A percentile compares a stretch with the other conserved stretches of the same genome.
Conservation (phyloP, 2,113 vertebrate species). For the Zapus hudsonius region DNA sequence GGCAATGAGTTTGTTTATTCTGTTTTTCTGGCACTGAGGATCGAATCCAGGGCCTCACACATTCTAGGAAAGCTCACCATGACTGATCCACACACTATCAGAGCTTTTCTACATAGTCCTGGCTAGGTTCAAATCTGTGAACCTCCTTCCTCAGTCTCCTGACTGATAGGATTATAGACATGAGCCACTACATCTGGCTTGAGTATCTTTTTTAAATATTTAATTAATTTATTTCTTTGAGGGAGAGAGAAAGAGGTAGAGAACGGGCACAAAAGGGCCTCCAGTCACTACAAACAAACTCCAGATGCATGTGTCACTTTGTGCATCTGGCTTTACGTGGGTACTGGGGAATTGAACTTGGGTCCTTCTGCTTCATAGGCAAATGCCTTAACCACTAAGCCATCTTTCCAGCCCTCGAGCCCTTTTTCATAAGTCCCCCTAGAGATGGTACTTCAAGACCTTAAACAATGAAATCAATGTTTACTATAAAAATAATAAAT, state of each 20-base stretch:
- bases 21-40: neutral
- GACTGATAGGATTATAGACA: neutral
- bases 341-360: too few species aligned
- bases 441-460: neutral
- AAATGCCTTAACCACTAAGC: too few species aligned
- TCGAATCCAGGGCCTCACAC: neutral
- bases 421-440: neutral
- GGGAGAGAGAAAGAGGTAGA: too few species aligned
- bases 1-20: neutral
- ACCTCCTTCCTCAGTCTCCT: neutral
- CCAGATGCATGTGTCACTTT: too few species aligned
- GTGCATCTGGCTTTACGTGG: too few species aligned
- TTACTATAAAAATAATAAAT: conserved; percentile 23
- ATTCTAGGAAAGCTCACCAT: neutral
- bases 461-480: neutral
- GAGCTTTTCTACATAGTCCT: neutral
- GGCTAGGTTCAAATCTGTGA: neutral
- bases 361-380: too few species aligned
- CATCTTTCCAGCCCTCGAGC: too few species aligned
- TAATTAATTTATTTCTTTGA: too few species aligned
- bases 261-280: too few species aligned
- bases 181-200: neutral
- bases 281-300: too few species aligned
- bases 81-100: neutral
- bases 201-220: too few species aligned